Conservation (phyloP, 2,888 invertebrate species). For the Elysia crispata region DNA sequence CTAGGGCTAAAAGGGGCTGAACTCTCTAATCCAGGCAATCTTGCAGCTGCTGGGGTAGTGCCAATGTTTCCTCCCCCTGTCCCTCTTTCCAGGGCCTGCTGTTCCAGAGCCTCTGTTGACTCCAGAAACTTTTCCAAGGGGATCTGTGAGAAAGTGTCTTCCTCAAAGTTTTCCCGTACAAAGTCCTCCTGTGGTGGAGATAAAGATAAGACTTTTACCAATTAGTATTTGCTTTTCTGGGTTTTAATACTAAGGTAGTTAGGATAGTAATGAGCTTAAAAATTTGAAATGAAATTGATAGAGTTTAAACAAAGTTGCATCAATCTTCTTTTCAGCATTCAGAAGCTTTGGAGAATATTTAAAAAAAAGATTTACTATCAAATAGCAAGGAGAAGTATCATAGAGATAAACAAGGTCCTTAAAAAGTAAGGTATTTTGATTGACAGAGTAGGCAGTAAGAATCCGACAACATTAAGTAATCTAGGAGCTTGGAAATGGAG, state of each 20-base stretch:
- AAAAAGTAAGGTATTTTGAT: too few species aligned
- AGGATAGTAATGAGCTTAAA: background rate
- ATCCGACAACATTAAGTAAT: too few species aligned
- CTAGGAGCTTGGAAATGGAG: too few species aligned
- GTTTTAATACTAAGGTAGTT: background rate
- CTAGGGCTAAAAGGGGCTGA: slow-evolving; percentile 60
- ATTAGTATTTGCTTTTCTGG: background rate
- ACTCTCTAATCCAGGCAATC: too few species aligned
- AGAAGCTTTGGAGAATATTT: too few species aligned
- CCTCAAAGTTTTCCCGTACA: slow-evolving; percentile 71
- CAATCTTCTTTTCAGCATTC: too few species aligned
- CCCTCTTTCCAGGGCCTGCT: slow-evolving; percentile 46
- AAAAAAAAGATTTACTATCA: too few species aligned
- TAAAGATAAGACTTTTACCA: slow-evolving; percentile 24
- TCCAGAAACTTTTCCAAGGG: slow-evolving; percentile 66
- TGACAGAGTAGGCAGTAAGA: too few species aligned
- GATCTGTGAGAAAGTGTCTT: slow-evolving; percentile 66
- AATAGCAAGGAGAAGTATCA: too few species aligned
- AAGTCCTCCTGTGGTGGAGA: slow-evolving; percentile 63
- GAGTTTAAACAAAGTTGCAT: background rate
- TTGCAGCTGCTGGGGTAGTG: background rate
- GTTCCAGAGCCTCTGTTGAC: slow-evolving; percentile 64
- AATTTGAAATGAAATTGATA: background rate
- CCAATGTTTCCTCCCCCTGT: slow-evolving; percentile 49
- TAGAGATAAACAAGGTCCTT: too few species aligned